Base-by-base conservation (phyloP, 35 echinoderm and acorn worm species). In the Ophioderma brevispina region DNA sequence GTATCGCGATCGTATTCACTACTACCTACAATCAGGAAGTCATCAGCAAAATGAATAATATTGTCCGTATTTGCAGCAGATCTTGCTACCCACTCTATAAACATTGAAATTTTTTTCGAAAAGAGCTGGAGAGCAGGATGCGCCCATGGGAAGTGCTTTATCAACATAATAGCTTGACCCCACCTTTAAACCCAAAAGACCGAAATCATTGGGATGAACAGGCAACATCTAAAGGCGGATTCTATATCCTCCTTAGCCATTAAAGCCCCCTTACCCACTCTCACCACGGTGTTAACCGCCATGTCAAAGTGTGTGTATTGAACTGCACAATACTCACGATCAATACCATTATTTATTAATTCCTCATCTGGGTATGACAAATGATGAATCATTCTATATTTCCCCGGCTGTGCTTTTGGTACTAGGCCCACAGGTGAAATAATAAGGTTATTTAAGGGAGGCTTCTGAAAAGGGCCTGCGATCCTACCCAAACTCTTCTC, bases 161-260 rank as follows among this genome's bases (percentile, higher is more conserved):
- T 80, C 78, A 11, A 80, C 31, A 80, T 77, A 87, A 37, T 38
- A 76, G 0, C 64, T 85, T 8, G 21, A 31, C 0, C 46, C 64
- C 36, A 88, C 19, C 23, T 31, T 38, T 21, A 81, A 35, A 0
- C 87, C 87, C 13, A 79, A 49, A 18, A 89, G 78, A 11, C 81
- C 34, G 32, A 83, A 84, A 84, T 90, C 80, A 64, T 82, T 38
- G 1, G 88, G 88, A 40, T 90, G 80, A 10, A 90, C 31, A 21
- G 88, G 88, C 0, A 90, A 23, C 14, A 90, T 28, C 80, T 52
- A 83, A 90, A 84, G 1, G 80, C 88, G 8, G 79, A 82, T 77
- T 90, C 32, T 2, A 90, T 84, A 38, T 90, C 88, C 0, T 79
- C 19, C 42, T 90, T 90, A 32, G 79, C 88, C 88, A 90, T 83